Percentiles rank a stretch among this genome's conserved stretches.
phyloP scores from a whole-genome alignment of 2,888 invertebrate species.

The Tenthredo amoena region DNA sequence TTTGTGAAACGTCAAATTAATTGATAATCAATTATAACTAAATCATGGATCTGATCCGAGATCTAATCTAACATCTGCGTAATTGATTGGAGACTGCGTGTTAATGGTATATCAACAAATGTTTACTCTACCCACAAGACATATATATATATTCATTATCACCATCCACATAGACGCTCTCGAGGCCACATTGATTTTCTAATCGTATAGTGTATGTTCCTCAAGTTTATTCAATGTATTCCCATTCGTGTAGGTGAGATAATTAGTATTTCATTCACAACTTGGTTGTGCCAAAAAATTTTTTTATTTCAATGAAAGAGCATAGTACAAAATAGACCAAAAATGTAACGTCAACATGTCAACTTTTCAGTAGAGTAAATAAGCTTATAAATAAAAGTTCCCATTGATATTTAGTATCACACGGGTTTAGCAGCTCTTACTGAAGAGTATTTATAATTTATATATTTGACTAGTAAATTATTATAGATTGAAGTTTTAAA shows the following conservation, averaged over 20 bases:
- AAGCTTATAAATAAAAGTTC: neutral
- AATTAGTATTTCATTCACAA: neutral
- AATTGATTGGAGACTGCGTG: neutral
- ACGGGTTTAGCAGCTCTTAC: neutral
- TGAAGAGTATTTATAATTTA: neutral
- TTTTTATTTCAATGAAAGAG: neutral
- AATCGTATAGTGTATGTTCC: neutral
- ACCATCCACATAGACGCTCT: neutral
- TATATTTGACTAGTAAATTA: neutral
- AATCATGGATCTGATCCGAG: neutral
- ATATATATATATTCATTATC: too few species aligned
- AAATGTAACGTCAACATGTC: neutral
- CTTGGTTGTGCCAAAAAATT: neutral
- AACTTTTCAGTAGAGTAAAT: neutral
- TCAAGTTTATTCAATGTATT: neutral
- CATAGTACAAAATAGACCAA: neutral
- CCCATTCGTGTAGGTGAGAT: neutral
- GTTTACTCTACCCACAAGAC: too few species aligned
- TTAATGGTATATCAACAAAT: too few species aligned
- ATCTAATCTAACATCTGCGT: neutral
- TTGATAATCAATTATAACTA: neutral
- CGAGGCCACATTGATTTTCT: neutral
- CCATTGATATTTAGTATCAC: neutral
- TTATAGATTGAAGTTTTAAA: neutral
- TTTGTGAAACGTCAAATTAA: neutral